These are phyloP conservation scores for Catocala fraxini DNA, from an alignment of 2,888 invertebrate genomes.

Conservation along the genomic window DNA sequence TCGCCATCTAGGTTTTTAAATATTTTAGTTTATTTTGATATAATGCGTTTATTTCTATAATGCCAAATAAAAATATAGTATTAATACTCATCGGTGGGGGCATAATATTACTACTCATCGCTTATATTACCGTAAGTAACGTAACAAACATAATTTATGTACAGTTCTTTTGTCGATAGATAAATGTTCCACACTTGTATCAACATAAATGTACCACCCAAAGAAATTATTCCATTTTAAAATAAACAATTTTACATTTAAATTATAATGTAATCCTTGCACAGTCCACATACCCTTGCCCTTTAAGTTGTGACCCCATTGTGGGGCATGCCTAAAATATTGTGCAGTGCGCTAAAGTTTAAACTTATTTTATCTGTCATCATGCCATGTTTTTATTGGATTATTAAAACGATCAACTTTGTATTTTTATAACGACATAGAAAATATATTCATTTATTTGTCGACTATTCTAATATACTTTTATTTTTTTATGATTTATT, in stretches of 20 bases:
- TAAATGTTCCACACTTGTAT: neutral
- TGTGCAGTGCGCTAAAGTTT: too few relatives aligned
- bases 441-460: neutral
- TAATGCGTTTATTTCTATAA: slow-evolving; percentile 3
- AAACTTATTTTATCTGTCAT: too few relatives aligned
- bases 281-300: too few relatives aligned
- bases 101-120: slow-evolving; percentile 5
- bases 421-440: too few relatives aligned
- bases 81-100: slow-evolving; percentile 3
- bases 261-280: too few relatives aligned
- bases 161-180: slow-evolving; percentile 1
- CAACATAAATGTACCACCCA: neutral
- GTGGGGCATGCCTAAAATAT: too few relatives aligned
- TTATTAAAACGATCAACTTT: too few relatives aligned
- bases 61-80: neutral
- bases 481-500: neutral
- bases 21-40: neutral
- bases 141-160: slow-evolving; percentile 1
- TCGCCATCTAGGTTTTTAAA: neutral
- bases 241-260: too few relatives aligned
- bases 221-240: too few relatives aligned
- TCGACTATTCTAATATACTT: neutral
- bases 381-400: too few relatives aligned
- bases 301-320: too few relatives aligned
- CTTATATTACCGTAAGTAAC: slow-evolving; percentile 16